Evolutionary conservation across 2,888 invertebrate genomes (phyloP).

Genomic region (Oasisia sp.): DNA sequence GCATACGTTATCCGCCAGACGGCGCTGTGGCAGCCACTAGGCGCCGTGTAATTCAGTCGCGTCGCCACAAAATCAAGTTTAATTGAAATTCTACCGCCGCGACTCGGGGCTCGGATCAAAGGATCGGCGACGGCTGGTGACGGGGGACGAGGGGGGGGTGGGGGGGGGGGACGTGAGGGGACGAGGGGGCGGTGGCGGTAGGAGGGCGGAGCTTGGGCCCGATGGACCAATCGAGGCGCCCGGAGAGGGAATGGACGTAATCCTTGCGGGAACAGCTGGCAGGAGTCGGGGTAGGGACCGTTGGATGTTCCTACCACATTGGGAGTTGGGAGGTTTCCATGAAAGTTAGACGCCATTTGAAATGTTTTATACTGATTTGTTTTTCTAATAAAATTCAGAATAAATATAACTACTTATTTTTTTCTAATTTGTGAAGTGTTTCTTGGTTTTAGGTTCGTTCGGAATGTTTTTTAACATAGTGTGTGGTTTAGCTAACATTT

Average conservation of each 20-base stretch:
- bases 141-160: background rate
- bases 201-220: background rate
- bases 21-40: background rate
- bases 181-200: background rate
- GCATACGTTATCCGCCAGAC: background rate
- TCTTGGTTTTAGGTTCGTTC: too few relatives aligned
- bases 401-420: background rate
- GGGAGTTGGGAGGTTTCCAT: background rate
- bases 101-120: background rate
- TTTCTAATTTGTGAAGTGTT: too few relatives aligned
- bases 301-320: background rate
- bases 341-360: background rate
- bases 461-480: too few relatives aligned
- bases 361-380: background rate
- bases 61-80: constrained; percentile 13
- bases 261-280: background rate
- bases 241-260: background rate
- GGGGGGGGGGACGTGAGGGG: too few relatives aligned
- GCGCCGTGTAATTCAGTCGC: constrained; percentile 11
- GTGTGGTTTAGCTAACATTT: too few relatives aligned
- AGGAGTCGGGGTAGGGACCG: background rate
- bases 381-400: background rate
- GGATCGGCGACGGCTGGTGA: background rate
- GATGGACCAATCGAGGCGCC: background rate
- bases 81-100: background rate